Evolutionary conservation across 2,888 invertebrate genomes (phyloP).

Genomic region (Morpho helenor): DNA sequence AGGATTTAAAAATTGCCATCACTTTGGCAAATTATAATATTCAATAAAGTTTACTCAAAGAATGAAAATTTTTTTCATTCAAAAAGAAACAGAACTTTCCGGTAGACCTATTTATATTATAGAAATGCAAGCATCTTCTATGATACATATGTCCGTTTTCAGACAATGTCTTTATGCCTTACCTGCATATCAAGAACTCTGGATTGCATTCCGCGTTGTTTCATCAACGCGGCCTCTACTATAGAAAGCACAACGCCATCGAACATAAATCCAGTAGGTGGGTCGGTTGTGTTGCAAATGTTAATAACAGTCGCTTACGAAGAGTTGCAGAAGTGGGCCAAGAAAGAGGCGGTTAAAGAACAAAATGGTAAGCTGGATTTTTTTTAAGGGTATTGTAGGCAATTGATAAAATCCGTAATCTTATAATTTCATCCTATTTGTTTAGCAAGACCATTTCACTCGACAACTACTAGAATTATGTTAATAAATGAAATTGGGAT

Average conservation of each 20-base stretch:
- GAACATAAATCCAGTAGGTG: constrained; percentile 83
- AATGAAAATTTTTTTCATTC: too few relatives aligned
- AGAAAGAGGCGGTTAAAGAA: constrained; percentile 52
- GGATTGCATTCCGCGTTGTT: constrained; percentile 81
- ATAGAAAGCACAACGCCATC: constrained; percentile 85
- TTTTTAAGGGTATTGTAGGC: background rate
- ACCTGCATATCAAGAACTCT: constrained; percentile 84
- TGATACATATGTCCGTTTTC: constrained; percentile 23
- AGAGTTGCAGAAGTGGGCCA: constrained; percentile 78
- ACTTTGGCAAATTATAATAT: too few relatives aligned
- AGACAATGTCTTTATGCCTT: constrained; percentile 86
- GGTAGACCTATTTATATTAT: background rate
- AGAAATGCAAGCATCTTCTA: background rate
- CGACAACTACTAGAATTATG: too few relatives aligned
- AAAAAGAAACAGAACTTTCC: too few relatives aligned
- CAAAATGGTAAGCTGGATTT: constrained; percentile 41
- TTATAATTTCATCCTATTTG: too few relatives aligned
- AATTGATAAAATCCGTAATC: too few relatives aligned
- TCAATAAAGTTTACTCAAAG: too few relatives aligned
- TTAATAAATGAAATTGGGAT: too few relatives aligned
- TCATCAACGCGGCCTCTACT: constrained; percentile 78
- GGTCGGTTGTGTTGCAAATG: constrained; percentile 85
- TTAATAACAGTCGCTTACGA: constrained; percentile 84
- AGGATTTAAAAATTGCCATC: too few relatives aligned
- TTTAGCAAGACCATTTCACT: too few relatives aligned